Base-by-base conservation (phyloP, 2,113 vertebrate genomes). In the Mohoua ochrocephala region DNA sequence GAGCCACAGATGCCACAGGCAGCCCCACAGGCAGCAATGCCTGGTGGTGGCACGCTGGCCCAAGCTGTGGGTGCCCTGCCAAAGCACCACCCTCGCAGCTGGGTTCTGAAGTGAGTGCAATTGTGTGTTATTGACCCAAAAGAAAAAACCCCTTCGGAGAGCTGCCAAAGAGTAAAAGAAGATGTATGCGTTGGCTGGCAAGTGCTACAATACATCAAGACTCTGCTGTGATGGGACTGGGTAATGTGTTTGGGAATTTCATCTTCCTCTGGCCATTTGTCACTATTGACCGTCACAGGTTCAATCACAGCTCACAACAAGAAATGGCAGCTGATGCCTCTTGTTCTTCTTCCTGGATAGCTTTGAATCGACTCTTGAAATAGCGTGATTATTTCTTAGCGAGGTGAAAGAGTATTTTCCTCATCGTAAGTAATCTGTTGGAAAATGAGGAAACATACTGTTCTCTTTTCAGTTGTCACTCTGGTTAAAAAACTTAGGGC, bases 171-270 rank as follows among this genome's bases (percentile, higher is more conserved):
- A 61, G 30, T 76, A 35, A 84, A 96, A 68, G 76, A 90, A 95
- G 91, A 91, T 70, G 44, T 60, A 56, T 74, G 60, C 1, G 6
- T 74, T 83, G 65, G 50, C 77, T 91, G 76, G 59, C 39, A 92
- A 96, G 69, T 82, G 85, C 67, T 82, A 26, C 76, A 52, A 94
- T 91, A 86, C 28, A 87, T 91, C 93, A 95, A 78, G 64, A 71
- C 23, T 59, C 70, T 54, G 50, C 54, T 59, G n/a, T 86, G 76
- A 42, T 4, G 60, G 75, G 67, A 39, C 73, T 95, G 92, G 11
- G 17, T 87, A 35, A 69, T 5, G 1, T 20, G 16, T 74, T 84
- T 44, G 69, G 80, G 86, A 91, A 75, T 88, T 88, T 78, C 19
- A 39, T 63, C 69, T 59, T 84, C 57, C 85, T 84, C 39, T 42